phyloP scores from a whole-genome alignment of 2,888 invertebrate species.

The Pantelozetes paolii region DNA sequence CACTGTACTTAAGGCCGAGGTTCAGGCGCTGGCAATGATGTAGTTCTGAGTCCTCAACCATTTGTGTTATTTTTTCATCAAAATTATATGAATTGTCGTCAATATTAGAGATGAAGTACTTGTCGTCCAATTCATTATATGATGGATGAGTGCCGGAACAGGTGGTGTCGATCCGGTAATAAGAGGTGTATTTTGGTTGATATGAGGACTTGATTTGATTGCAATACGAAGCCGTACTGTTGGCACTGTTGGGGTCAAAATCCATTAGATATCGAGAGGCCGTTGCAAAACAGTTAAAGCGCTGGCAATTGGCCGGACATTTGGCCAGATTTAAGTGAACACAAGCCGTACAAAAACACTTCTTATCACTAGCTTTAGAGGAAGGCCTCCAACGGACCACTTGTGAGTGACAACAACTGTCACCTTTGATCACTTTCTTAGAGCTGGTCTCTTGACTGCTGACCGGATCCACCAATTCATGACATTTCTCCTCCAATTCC shows the following conservation, averaged over 20 bases:
- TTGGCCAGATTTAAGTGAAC: slow-evolving; percentile 36
- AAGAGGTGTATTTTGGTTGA: slow-evolving; percentile 42
- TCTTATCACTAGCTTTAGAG: slow-evolving; percentile 38
- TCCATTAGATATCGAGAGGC: slow-evolving; percentile 35
- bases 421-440: background rate
- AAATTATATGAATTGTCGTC: slow-evolving; percentile 2
- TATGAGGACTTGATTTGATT: slow-evolving; percentile 42
- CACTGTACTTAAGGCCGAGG: slow-evolving; percentile 47
- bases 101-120: background rate
- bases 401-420: slow-evolving; percentile 43
- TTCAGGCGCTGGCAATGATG: slow-evolving; percentile 45
- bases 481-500: slow-evolving; percentile 46
- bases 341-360: slow-evolving; percentile 44
- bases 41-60: slow-evolving; percentile 46
- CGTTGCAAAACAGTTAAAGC: slow-evolving; percentile 42
- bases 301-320: slow-evolving; percentile 41
- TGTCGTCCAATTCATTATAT: slow-evolving; percentile 30
- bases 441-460: background rate
- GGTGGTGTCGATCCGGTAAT: slow-evolving; percentile 40
- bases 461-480: slow-evolving; percentile 33
- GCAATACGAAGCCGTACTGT: slow-evolving; percentile 40
- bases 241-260: slow-evolving; percentile 40
- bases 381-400: slow-evolving; percentile 40
- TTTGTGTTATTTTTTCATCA: slow-evolving; percentile 46
- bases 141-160: slow-evolving; percentile 37